These are phyloP conservation scores for Himalopsyche tibetana DNA, from an alignment of 2,888 invertebrate genomes.

Conservation along the genomic window DNA sequence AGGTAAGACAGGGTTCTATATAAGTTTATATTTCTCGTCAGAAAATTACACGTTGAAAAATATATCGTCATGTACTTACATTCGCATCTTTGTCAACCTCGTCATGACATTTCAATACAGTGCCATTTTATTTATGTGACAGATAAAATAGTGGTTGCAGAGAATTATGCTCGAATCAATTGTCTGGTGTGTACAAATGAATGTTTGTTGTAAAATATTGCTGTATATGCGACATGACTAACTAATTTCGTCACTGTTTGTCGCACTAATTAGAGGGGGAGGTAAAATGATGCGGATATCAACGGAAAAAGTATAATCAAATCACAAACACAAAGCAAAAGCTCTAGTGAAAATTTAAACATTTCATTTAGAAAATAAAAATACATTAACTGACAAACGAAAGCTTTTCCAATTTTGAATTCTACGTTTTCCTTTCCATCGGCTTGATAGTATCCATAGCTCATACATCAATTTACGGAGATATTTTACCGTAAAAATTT, in stretches of 20 bases:
- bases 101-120: conserved; percentile 57
- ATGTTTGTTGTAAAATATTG: conserved; percentile 33
- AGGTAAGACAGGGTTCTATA: no score
- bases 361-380: conserved; percentile 10
- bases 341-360: background rate
- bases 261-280: conserved; percentile 30
- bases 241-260: conserved; percentile 38
- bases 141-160: conserved; percentile 51
- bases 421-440: background rate
- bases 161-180: conserved; percentile 55
- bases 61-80: background rate
- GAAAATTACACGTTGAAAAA: conserved; percentile 1
- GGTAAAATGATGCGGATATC: conserved; percentile 18
- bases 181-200: conserved; percentile 39
- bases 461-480: no score
- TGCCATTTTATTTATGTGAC: conserved; percentile 55
- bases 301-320: conserved; percentile 20
- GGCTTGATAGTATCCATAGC: no score
- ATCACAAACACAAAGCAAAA: background rate
- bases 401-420: background rate
- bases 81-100: background rate
- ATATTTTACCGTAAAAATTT: no score
- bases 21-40: no score
- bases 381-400: background rate
- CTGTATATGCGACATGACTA: conserved; percentile 13